Conservation (phyloP, 2,113 vertebrate species). For the Ptilonorhynchus violaceus region DNA sequence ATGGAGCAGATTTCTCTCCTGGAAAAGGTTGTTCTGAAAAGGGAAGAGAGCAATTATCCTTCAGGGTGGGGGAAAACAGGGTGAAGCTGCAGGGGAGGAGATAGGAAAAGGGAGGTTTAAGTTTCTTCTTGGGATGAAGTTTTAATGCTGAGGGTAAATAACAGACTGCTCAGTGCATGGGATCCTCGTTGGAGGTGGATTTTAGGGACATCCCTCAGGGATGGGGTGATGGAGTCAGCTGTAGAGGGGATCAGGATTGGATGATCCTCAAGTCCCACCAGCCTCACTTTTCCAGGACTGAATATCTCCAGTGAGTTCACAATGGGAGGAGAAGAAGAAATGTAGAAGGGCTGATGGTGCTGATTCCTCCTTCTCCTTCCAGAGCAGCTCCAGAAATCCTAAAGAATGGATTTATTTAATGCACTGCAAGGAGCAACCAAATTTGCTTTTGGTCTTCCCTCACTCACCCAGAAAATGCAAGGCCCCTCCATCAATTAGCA, state of each 20-base stretch:
- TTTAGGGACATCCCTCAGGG: background rate
- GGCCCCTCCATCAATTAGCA: background rate
- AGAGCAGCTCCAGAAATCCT: background rate
- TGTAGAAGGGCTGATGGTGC: background rate
- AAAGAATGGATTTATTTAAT: background rate
- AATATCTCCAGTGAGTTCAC: background rate
- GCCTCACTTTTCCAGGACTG: background rate
- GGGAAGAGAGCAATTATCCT: background rate
- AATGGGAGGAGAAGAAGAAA: background rate
- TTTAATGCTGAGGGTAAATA: background rate
- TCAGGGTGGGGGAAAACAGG: background rate
- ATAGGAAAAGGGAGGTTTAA: background rate
- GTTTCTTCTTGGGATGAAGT: background rate
- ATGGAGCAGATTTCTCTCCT: background rate
- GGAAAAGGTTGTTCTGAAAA: background rate
- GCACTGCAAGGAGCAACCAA: background rate
- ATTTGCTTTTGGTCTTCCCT: background rate
- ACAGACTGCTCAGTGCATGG: background rate
- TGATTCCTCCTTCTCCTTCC: background rate
- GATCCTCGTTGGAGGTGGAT: background rate
- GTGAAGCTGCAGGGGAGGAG: background rate
- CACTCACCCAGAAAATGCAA: background rate
- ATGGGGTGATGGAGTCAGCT: accelerated
- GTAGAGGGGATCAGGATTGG: background rate
- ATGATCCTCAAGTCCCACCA: background rate